Evolutionary conservation across 2,797 vertebrate species (phyloP), one percentile per base, ranked within the genome.

Genomic region (Limosa lapponica): DNA sequence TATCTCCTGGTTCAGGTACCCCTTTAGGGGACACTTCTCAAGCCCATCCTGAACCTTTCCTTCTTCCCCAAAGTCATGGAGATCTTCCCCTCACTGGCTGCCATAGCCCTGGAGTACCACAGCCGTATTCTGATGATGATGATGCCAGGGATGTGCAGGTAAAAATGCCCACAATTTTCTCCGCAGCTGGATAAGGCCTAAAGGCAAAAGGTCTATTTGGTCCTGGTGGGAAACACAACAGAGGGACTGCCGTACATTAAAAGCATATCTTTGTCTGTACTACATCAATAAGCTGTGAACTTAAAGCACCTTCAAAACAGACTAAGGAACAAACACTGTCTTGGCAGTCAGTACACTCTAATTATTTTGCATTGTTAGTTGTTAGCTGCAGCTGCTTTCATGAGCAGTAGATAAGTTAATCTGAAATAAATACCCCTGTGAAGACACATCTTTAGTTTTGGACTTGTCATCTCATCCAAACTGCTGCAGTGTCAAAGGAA

Each of bases 221-320:
- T 84, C 54, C 51, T 52, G 10, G 17, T 57, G 49, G 75, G 61
- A 83, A 91, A 51, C 27, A 55, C 52, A 69, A 8, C 1, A 8
- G 74, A 59, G 84, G 52, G 44, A 41, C 77, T 72, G 80, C 46
- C 22, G 5, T 39, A 48, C 28, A 36, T 65, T 84, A 55, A 58
- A 62, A 57, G 43, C 2, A 1, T 61, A 12, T 65, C 62, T 87
- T 54, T 58, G 55, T 61, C 92, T 62, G 49, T 37, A 22, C 58
- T 83, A 12, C 73, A 55, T 74, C 74, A 89, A 49, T 34, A 85
- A 81, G 59, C 52, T 92, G 48, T 74, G 74, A 92, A 77, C 52
- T 89, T 87, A 85, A 73, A 87, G 37, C 61, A 90, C 48, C 64
- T 92, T 89, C 74, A 77, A 89, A 94, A 87, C 32, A 91, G 59